Base-by-base conservation (phyloP, 2,888 invertebrate genomes). In the Pachliopta kotzebuea region DNA sequence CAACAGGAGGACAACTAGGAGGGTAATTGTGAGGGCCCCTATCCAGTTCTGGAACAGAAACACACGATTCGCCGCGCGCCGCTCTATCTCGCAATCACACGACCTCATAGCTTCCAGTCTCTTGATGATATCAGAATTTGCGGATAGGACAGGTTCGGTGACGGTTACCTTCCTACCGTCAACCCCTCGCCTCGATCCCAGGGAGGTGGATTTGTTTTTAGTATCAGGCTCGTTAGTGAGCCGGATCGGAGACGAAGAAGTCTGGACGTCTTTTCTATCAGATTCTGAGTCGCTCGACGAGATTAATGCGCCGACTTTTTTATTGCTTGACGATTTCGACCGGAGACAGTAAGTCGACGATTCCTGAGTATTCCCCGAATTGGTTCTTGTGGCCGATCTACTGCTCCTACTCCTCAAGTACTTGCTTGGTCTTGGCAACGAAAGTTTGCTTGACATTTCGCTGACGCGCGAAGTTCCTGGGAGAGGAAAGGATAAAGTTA, bases 381-480 rank as follows among this genome's bases (percentile, higher is more conserved):
- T 57, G 8, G 50, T 20, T 59, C 54, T 63, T n/a, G 69, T 58
- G 7, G 69, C 65, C 2, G 74, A 74, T 70, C 69, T 74, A 60
- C 74, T 74, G 60, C 73, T 71, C 23, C 72, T 68, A n/a, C 26
- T 62, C 37, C 55, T 68, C 4, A 67, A 45, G 17, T 67, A 63
- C 23, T 45, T 59, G 49, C 24, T 42, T 21, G 58, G 55, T n/a
- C 31, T 29, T 59, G 55, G 20, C 31, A 55, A 2, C 2, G 63
- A 59, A 8, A 59, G 9, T 20, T 26, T 62, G 57, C 45, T 61
- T 56, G 55, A 20, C 21, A 29, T 57, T 52, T 69, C 62, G 42
- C 67, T 29, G n/a, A n/a, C 45, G 24, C 68, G 65, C 53, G 68
- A 78, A n/a, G 78, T 69, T 67, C 76, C 83, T 83, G 82, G 17